Base-by-base conservation (phyloP, 2,888 invertebrate genomes). In the Athetis lepigone region DNA sequence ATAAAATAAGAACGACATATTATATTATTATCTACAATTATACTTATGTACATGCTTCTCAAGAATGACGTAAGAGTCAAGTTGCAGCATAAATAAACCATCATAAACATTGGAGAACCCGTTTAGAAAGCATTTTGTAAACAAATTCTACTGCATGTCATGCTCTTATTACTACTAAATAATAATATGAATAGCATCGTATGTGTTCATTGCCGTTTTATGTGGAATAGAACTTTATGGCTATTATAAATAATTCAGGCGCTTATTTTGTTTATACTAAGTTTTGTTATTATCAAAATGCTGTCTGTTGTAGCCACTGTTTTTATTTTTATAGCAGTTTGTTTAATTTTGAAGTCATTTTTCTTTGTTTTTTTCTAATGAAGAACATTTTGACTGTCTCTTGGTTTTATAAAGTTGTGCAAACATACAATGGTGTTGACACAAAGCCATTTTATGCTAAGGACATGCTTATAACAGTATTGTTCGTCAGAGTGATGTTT, bases 71-170 rank as follows among this genome's bases (percentile, higher is more conserved):
- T 58, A 70, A 77, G 21, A 60, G 13, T 73, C 68, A 75, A 81
- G 80, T 81, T 76, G 74, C 70, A 73, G 60, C 59, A 56, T 62
- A 66, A 75, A 82, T 83, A 81, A 82, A 84, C 79, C 73, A 77
- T 81, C 70, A 80, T 83, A 79, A 82, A 85, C 75, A 71, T 76
- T 39, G 59, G 57, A 69, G 71, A 81, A 82, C 73, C 67, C 59
- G 77, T 79, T 83, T 75, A 63, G 74, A 79, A 72, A 74, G 59
- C 51, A 45, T 70, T 79, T 70, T 79, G 75, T 75, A 79, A 79
- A 79, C 78, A 75, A 65, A 65, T 56, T 70, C 56, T 63, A 57
- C 66, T 36, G 50, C 60, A 47, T 69, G 62, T 63, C 70, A 67
- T 59, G 63, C 54, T 73, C 46, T 69, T 68, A 75, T 60, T 61